These are phyloP conservation scores for Pycnomerus fuliginosus DNA, from an alignment of 2,888 invertebrate species.

Conservation along the genomic window DNA sequence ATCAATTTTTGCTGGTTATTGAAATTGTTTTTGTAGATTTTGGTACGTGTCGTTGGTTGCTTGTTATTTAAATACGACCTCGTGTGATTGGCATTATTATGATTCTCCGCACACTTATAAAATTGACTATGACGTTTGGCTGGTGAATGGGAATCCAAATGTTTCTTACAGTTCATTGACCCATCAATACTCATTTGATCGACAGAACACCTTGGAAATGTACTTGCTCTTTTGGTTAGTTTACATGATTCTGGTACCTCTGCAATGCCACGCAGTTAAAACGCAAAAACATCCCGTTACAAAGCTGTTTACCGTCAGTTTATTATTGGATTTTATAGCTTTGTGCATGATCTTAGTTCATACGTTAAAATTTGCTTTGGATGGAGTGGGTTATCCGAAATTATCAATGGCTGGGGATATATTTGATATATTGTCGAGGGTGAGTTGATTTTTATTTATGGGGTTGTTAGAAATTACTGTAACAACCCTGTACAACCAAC, in stretches of 20 bases:
- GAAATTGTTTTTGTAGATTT: slow-evolving; percentile 62
- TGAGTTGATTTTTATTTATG: no score
- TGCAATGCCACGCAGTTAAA: slow-evolving; percentile 88
- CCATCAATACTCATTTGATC: slow-evolving; percentile 96
- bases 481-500: no score
- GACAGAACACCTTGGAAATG: slow-evolving; percentile 88
- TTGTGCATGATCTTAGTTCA: slow-evolving; percentile 85
- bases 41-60: slow-evolving; percentile 96
- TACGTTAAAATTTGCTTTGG: slow-evolving; percentile 84
- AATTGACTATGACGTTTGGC: slow-evolving; percentile 87
- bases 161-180: slow-evolving; percentile 83
- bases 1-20: background rate
- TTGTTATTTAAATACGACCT: slow-evolving; percentile 78
- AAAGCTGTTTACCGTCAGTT: slow-evolving; percentile 83
- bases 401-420: slow-evolving; percentile 88
- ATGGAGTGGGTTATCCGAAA: slow-evolving; percentile 83
- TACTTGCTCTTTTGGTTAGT: slow-evolving; percentile 85
- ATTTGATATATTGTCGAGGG: slow-evolving; percentile 87
- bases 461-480: no score
- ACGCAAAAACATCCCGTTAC: slow-evolving; percentile 91
- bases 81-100: slow-evolving; percentile 84
- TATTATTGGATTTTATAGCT: slow-evolving; percentile 82
- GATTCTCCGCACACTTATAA: slow-evolving; percentile 52
- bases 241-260: slow-evolving; percentile 78
- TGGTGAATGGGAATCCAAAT: slow-evolving; percentile 95